These are phyloP conservation scores for Drosophila nannoptera DNA, from an alignment of 1,140 invertebrate genomes.

Conservation along the genomic window DNA sequence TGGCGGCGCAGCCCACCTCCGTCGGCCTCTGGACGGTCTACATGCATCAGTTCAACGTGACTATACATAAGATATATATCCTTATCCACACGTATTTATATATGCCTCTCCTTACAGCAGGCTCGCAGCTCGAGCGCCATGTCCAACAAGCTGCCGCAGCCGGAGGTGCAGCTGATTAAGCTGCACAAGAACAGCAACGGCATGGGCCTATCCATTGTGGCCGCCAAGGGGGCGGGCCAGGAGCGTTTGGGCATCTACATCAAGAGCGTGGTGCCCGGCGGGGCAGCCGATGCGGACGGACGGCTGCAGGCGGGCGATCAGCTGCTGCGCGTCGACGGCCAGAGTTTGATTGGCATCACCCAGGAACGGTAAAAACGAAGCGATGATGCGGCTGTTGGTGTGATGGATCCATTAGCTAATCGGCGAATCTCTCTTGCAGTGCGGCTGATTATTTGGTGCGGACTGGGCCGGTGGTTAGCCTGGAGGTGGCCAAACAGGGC, in stretches of 20 bases:
- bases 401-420: not conserved
- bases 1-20: slow-evolving; percentile 93
- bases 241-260: slow-evolving; percentile 97
- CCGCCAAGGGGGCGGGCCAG: slow-evolving; percentile 86
- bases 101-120: slow-evolving; percentile 64
- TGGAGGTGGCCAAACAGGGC: slow-evolving; percentile 97
- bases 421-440: slow-evolving; percentile 68
- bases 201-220: slow-evolving; percentile 96
- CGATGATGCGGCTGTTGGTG: not conserved
- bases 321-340: slow-evolving; percentile 96
- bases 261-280: slow-evolving; percentile 97
- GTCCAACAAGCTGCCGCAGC: slow-evolving; percentile 79
- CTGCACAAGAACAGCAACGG: slow-evolving; percentile 94
- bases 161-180: slow-evolving; percentile 90
- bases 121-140: slow-evolving; percentile 83
- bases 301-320: slow-evolving; percentile 98
- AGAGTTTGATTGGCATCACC: slow-evolving; percentile 96
- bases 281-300: slow-evolving; percentile 96
- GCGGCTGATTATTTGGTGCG: slow-evolving; percentile 97
- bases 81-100: not conserved
- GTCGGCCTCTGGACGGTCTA: slow-evolving; percentile 97
- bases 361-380: slow-evolving; percentile 88
- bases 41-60: slow-evolving; percentile 85
- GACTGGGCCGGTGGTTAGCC: slow-evolving; percentile 94
- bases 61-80: slow-evolving; percentile 2